Conservation (phyloP, 2,888 invertebrate genomes). For the Anoncus sp. region DNA sequence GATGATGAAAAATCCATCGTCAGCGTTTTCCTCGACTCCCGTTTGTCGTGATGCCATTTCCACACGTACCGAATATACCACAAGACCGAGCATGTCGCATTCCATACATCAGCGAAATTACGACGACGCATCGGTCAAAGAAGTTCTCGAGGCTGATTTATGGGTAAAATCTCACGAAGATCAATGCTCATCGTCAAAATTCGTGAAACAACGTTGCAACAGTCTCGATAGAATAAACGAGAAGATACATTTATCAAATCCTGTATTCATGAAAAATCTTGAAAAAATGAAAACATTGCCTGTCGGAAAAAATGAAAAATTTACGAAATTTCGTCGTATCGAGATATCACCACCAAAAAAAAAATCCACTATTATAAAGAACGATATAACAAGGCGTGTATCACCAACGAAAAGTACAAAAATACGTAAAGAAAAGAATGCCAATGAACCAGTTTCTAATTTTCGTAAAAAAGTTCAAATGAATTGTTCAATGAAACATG, state of each 20-base stretch:
- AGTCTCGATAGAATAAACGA: conserved; percentile 52
- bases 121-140: conserved; percentile 71
- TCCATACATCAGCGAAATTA: conserved; percentile 20
- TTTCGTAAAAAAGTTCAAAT: conserved; percentile 70
- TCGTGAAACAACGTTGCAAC: conserved; percentile 17
- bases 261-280: not conserved
- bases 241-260: not conserved
- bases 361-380: conserved; percentile 9
- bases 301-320: conserved; percentile 14
- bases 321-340: conserved; percentile 58
- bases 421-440: conserved; percentile 71
- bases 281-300: conserved; percentile 6
- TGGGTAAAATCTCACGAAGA: conserved; percentile 72
- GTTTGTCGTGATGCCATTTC: conserved; percentile 36
- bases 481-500: conserved; percentile 54
- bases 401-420: conserved; percentile 70
- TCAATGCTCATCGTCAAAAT: conserved; percentile 20
- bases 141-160: conserved; percentile 77
- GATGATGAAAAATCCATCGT: conserved; percentile 4
- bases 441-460: conserved; percentile 54
- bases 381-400: conserved; percentile 61
- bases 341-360: conserved; percentile 73
- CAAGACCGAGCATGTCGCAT: conserved; percentile 16
- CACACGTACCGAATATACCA: not conserved
- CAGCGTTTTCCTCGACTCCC: conserved; percentile 65